phyloP scores from a whole-genome alignment of 1,140 invertebrate genomes.

The Liolophura sinensis region DNA sequence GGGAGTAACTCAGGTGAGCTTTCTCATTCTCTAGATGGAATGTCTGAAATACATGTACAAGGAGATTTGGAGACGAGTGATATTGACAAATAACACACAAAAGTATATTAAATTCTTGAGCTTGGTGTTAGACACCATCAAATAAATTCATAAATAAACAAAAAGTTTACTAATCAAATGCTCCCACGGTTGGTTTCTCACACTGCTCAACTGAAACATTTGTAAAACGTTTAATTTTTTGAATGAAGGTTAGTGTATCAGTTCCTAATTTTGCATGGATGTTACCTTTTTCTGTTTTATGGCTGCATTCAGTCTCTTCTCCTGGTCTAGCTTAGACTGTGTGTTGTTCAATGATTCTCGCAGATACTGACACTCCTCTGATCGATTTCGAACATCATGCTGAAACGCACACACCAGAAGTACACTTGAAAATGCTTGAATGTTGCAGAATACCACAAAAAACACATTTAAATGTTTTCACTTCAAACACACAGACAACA shows the following conservation, averaged over 20 bases:
- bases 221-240: no score
- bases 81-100: no score
- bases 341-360: conserved; percentile 53
- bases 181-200: no score
- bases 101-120: no score
- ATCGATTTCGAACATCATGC: conserved; percentile 46
- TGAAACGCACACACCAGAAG: conserved; percentile 24
- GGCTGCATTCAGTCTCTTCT: conserved; percentile 55
- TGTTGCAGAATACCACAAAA: not conserved
- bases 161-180: no score
- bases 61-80: not conserved
- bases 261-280: not conserved
- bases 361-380: conserved; percentile 55
- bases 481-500: not conserved
- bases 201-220: no score
- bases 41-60: conserved; percentile 35
- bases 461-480: not conserved
- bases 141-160: no score
- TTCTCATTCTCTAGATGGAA: conserved; percentile 53
- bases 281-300: conserved; percentile 58
- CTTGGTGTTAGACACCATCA: no score
- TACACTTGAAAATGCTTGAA: not conserved
- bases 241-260: no score
- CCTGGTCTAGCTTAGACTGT: conserved; percentile 51
- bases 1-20: conserved; percentile 19